Conservation (phyloP, 2,797 vertebrate species). For the Syndactyla subalaris region DNA sequence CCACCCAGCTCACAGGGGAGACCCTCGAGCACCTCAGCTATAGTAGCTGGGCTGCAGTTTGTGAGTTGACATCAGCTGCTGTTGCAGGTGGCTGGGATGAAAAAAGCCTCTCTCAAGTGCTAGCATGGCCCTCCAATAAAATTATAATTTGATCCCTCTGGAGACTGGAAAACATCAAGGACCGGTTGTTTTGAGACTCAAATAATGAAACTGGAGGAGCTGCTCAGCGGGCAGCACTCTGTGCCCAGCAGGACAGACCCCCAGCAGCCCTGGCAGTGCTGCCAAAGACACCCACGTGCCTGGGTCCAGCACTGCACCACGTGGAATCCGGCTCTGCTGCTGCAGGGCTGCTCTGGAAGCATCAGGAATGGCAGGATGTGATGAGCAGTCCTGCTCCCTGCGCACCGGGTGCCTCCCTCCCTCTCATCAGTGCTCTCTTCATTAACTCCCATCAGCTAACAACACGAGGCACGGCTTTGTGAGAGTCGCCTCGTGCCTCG, state of each 20-base stretch:
- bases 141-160: neutral
- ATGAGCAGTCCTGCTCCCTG: neutral
- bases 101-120: neutral
- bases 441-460: rapidly evolving
- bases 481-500: neutral
- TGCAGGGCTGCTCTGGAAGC: neutral
- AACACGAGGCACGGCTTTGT: neutral
- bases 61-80: neutral
- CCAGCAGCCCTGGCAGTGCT: neutral
- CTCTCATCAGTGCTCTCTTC: neutral
- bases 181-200: neutral
- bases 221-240: neutral
- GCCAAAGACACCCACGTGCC: neutral
- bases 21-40: neutral
- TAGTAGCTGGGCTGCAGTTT: neutral
- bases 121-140: neutral
- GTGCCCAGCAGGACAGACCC: neutral
- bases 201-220: neutral
- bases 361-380: neutral
- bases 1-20: neutral
- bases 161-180: neutral
- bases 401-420: neutral
- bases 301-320: rapidly evolving
- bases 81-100: rapidly evolving
- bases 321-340: rapidly evolving